phyloP scores from a whole-genome alignment of 1,140 invertebrate genomes.

The Latrodectus geometricus region DNA sequence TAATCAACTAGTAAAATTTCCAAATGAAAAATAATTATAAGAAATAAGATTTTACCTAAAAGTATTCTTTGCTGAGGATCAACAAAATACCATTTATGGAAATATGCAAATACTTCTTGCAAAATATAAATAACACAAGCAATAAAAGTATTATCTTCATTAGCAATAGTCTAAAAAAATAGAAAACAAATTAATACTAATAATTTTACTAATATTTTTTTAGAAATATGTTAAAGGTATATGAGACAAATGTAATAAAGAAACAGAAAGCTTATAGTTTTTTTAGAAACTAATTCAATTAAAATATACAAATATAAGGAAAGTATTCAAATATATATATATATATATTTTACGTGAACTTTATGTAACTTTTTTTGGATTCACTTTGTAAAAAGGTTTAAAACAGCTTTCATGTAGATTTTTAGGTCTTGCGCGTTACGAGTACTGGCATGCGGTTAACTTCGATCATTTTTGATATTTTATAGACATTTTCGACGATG shows the following conservation, averaged over 20 bases:
- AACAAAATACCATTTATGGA: conserved; percentile 70
- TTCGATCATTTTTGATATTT: too few species aligned
- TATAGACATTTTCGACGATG: too few species aligned
- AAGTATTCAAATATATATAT: neutral
- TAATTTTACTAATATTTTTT: too few species aligned
- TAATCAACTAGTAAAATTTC: too few species aligned
- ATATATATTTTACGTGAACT: too few species aligned
- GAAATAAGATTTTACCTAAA: conserved; percentile 32
- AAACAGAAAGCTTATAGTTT: neutral
- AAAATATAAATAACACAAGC: conserved; percentile 68
- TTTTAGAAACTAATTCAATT: neutral
- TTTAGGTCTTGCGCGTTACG: too few species aligned
- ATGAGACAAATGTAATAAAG: neutral
- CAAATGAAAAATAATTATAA: neutral
- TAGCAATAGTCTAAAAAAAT: conserved; percentile 65
- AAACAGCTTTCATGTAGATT: too few species aligned
- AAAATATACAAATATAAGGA: neutral
- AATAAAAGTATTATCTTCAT: conserved; percentile 66
- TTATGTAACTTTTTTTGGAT: too few species aligned
- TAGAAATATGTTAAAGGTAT: too few species aligned
- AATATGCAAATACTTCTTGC: conserved; percentile 69
- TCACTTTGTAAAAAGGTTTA: too few species aligned
- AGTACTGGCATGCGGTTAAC: too few species aligned
- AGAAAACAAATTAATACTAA: neutral
- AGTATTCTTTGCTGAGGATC: conserved; percentile 57